Percentiles rank a stretch among this genome's conserved stretches.
These are phyloP conservation scores for Clamator glandarius DNA, from an alignment of 2,797 vertebrate genomes.

Conservation along the genomic window DNA sequence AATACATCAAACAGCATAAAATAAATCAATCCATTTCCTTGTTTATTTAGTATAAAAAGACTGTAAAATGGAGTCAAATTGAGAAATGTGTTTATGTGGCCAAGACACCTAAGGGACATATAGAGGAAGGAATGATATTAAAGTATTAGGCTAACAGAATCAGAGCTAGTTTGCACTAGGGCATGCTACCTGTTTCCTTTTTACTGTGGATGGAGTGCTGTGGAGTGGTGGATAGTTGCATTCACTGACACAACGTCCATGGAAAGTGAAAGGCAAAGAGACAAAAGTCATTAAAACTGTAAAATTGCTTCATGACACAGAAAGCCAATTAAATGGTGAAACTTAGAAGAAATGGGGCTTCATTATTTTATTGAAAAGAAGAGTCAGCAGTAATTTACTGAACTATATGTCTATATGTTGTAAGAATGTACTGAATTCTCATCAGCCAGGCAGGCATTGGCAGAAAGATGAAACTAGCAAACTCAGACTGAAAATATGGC, in stretches of 20 bases:
- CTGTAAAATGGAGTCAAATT: not conserved
- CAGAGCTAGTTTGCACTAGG: not conserved
- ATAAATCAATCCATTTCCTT: slow-evolving; percentile 5
- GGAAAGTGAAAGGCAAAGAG: not conserved
- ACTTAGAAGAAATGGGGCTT: not conserved
- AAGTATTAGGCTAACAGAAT: not conserved
- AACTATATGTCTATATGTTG: not conserved
- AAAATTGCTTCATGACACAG: not conserved
- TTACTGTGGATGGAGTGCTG: not conserved
- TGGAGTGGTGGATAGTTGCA: not conserved
- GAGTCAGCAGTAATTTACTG: not conserved
- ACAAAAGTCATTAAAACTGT: not conserved
- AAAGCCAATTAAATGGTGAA: not conserved
- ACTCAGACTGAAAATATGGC: not conserved
- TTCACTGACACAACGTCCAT: not conserved
- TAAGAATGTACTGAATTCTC: slow-evolving; percentile 1
- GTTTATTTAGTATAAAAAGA: slow-evolving; percentile 12
- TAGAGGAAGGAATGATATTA: not conserved
- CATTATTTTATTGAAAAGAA: not conserved
- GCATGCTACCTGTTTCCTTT: not conserved
- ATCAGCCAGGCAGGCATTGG: slow-evolving; percentile 41
- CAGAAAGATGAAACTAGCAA: slow-evolving; percentile 32
- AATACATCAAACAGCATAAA: not conserved
- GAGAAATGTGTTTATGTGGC: not conserved
- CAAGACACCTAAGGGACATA: not conserved